Percentiles rank a stretch among this genome's conserved stretches.
phyloP scores from a whole-genome alignment of 1,140 invertebrate genomes.

The Bathynomus jamesi region DNA sequence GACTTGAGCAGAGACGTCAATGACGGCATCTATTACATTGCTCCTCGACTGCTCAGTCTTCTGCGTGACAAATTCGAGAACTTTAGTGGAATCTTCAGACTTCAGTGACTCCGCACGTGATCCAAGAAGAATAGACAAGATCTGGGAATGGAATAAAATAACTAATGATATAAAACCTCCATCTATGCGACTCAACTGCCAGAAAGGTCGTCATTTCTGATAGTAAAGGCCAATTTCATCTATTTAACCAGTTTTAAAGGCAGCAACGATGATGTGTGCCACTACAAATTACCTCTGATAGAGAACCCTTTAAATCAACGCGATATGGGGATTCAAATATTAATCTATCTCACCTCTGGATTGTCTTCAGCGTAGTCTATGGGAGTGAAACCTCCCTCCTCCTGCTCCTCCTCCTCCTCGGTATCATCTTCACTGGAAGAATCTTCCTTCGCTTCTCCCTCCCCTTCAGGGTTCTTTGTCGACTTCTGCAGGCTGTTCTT shows the following conservation, averaged over 20 bases:
- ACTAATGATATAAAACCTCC: neutral
- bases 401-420: constrained; percentile 27
- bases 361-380: constrained; percentile 31
- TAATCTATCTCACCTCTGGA: constrained; percentile 9
- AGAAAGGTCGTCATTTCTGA: neutral
- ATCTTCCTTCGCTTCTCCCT: constrained; percentile 20
- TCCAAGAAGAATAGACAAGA: too few species aligned
- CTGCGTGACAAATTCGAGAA: too few species aligned
- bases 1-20: too few species aligned
- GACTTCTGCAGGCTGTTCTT: constrained; percentile 24
- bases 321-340: neutral
- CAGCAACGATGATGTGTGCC: neutral
- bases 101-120: too few species aligned
- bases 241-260: neutral
- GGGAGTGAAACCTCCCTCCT: constrained; percentile 26
- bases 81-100: too few species aligned
- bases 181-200: neutral
- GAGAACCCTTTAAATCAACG: neutral
- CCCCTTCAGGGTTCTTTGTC: constrained; percentile 16
- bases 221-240: neutral
- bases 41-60: too few species aligned
- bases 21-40: too few species aligned
- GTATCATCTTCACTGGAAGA: constrained; percentile 11
- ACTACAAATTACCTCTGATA: too few species aligned
- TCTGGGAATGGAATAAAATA: too few species aligned